phyloP scores from a whole-genome alignment of 1,140 invertebrate genomes.

The Camponotus pennsylvanicus region DNA sequence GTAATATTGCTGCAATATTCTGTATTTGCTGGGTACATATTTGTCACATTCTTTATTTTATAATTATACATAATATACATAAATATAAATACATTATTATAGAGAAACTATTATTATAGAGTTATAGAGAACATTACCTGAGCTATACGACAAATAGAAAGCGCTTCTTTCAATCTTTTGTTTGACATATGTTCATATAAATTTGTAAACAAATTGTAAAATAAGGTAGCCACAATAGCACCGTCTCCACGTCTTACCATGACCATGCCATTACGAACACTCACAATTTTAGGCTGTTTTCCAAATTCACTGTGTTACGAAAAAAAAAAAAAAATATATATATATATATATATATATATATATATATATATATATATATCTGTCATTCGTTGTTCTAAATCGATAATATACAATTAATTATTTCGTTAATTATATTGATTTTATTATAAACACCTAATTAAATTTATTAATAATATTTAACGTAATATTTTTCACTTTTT shows the following conservation, averaged over 20 bases:
- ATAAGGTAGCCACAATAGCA: constrained; percentile 88
- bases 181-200: constrained; percentile 89
- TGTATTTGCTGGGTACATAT: no score
- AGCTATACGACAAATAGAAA: constrained; percentile 92
- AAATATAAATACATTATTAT: neutral
- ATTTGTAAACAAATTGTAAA: constrained; percentile 90
- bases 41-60: no score
- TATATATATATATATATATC: no score
- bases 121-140: constrained; percentile 86
- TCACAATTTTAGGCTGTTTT: constrained; percentile 91
- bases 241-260: constrained; percentile 91
- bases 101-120: neutral
- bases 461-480: no score
- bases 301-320: constrained; percentile 90
- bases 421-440: no score
- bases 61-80: no score
- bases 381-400: no score
- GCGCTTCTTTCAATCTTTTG: constrained; percentile 91
- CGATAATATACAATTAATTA: no score
- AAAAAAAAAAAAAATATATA: no score
- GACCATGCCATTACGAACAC: constrained; percentile 93
- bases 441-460: no score
- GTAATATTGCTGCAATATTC: no score
- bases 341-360: neutral
- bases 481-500: no score